These are phyloP conservation scores for Drosophila borealis DNA, from an alignment of 2,888 invertebrate species.

Conservation along the genomic window DNA sequence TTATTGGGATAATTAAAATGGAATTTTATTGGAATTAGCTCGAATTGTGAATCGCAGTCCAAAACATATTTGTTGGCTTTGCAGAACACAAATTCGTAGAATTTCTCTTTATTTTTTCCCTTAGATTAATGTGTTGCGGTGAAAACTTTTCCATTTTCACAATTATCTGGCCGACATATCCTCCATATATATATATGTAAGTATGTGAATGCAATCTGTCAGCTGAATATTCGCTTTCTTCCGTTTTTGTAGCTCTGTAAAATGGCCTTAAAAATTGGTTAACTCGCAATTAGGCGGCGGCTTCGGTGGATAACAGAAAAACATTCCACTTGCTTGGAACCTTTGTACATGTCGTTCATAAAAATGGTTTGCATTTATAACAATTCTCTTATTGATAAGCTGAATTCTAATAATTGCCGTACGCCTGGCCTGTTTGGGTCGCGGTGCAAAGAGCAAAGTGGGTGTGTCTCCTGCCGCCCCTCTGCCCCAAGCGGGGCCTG, in stretches of 20 bases:
- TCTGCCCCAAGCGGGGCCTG: conserved; percentile 12
- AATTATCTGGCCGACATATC: too few relatives aligned
- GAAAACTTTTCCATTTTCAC: too few relatives aligned
- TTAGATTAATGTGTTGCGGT: too few relatives aligned
- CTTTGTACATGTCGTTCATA: conserved; percentile 37
- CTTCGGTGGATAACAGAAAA: conserved; percentile 17
- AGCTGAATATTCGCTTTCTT: background rate
- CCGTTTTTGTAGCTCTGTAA: background rate
- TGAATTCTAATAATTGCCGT: conserved; percentile 36
- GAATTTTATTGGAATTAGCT: too few relatives aligned
- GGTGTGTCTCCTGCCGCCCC: conserved; percentile 55
- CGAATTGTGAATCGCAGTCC: too few relatives aligned
- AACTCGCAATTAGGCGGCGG: conserved; percentile 14
- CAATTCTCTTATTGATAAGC: conserved; percentile 56
- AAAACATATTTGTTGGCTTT: too few relatives aligned
- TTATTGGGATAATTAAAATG: too few relatives aligned
- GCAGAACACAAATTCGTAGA: too few relatives aligned
- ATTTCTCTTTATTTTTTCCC: too few relatives aligned
- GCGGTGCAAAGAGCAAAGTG: conserved; percentile 64
- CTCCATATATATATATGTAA: too few relatives aligned
- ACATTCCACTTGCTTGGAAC: conserved; percentile 24
- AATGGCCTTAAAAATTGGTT: conserved; percentile 1
- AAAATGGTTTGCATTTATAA: conserved; percentile 44
- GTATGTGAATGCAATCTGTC: too few relatives aligned
- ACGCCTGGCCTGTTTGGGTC: conserved; percentile 7